Conservation (phyloP, 2,888 invertebrate genomes). For the Tetranychus piercei region DNA sequence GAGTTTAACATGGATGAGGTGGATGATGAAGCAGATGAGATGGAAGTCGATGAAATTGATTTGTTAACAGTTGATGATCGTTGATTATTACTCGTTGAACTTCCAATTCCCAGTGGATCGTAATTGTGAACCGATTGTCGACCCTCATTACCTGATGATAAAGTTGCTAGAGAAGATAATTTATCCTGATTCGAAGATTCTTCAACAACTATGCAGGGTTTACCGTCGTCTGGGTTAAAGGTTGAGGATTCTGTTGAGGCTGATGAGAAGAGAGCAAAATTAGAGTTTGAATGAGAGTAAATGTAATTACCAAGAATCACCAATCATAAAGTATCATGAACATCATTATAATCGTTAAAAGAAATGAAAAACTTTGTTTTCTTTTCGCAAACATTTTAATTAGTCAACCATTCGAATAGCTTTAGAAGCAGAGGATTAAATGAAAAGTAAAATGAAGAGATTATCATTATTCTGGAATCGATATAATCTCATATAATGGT, state of each 20-base stretch:
- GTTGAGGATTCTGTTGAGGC: not conserved
- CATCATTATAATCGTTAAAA: too few species aligned
- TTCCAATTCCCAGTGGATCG: not conserved
- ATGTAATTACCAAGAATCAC: too few species aligned
- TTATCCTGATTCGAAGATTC: conserved; percentile 13
- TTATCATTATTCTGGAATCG: too few species aligned
- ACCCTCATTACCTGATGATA: not conserved
- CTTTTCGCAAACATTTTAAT: too few species aligned
- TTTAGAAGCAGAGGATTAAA: too few species aligned
- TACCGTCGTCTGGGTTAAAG: conserved; percentile 6
- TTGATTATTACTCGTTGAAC: not conserved
- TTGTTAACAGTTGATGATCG: conserved; percentile 1
- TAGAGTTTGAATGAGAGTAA: too few species aligned
- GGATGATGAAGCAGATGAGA: conserved; percentile 56
- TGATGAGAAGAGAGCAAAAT: not conserved
- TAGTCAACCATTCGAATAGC: too few species aligned
- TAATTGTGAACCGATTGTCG: not conserved
- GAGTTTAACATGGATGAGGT: conserved; percentile 43
- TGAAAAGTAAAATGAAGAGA: too few species aligned
- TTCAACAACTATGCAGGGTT: conserved; percentile 25
- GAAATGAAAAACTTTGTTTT: too few species aligned
- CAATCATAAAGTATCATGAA: too few species aligned
- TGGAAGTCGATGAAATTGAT: conserved; percentile 39
- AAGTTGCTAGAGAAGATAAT: not conserved
- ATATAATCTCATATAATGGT: too few species aligned